phyloP scores from a whole-genome alignment of 2,797 vertebrate genomes.

The Pyrrhura leucotis region DNA sequence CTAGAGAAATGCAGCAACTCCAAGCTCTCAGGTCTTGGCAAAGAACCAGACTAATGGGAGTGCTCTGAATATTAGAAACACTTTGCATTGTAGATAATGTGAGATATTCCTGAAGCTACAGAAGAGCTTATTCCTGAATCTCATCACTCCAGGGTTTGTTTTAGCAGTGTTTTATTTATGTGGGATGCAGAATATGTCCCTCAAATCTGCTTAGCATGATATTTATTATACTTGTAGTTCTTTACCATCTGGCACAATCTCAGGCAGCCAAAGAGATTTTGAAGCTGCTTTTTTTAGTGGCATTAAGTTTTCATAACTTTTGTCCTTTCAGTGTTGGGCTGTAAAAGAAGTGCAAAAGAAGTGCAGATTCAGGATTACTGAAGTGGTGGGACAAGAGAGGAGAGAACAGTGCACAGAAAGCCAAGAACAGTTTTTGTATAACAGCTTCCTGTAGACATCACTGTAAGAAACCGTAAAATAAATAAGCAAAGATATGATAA shows the following conservation, averaged over 20 bases:
- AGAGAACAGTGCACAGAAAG: not conserved
- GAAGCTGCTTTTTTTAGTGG: conserved; percentile 6
- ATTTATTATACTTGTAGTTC: conserved; percentile 29
- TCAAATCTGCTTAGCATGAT: conserved; percentile 11
- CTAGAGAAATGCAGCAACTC: not conserved
- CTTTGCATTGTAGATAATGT: conserved; percentile 3
- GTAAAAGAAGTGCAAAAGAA: not conserved
- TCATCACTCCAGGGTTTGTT: conserved; percentile 3
- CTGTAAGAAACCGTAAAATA: not conserved
- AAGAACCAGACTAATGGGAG: not conserved
- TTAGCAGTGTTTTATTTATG: conserved; percentile 33
- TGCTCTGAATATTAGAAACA: conserved; percentile 18
- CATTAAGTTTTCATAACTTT: conserved; percentile 12
- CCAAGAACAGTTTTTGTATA: not conserved
- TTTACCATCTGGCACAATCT: conserved; percentile 26
- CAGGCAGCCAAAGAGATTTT: not conserved
- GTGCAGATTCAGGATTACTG: not conserved
- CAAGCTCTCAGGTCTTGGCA: conserved; percentile 27
- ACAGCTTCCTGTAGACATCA: not conserved
- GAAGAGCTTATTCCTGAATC: not conserved
- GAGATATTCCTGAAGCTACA: not conserved
- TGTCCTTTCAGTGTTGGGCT: not conserved
- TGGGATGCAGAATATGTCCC: not conserved
- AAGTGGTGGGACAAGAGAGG: not conserved
- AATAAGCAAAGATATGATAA: not conserved